These are phyloP conservation scores for Drosophila rubida DNA, from an alignment of 2,888 invertebrate species.

Conservation along the genomic window DNA sequence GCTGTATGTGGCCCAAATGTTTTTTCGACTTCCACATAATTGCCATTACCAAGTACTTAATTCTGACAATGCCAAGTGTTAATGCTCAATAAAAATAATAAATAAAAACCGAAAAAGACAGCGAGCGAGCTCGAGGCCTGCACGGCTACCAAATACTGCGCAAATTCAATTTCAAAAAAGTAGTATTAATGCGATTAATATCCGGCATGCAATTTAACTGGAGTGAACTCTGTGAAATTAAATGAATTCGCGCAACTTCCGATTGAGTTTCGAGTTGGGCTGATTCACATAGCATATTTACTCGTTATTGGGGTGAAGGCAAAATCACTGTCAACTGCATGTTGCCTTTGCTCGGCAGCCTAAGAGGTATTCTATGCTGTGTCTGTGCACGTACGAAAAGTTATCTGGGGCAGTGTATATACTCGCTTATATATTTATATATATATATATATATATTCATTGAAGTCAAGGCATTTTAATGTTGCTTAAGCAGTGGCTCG, in stretches of 20 bases:
- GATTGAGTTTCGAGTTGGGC: neutral
- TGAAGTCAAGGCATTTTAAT: neutral
- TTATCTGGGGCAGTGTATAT: neutral
- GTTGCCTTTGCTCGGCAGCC: neutral
- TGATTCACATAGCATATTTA: neutral
- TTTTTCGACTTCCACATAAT: conserved; percentile 66
- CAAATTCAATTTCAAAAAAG: too few relatives aligned
- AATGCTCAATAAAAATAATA: conserved; percentile 27
- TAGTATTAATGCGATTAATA: too few relatives aligned
- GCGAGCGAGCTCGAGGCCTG: too few relatives aligned
- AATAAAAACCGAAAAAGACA: neutral
- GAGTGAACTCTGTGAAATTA: too few relatives aligned
- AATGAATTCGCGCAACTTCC: neutral
- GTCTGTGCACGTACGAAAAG: neutral
- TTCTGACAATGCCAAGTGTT: conserved; percentile 55
- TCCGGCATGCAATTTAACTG: too few relatives aligned
- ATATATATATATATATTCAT: neutral
- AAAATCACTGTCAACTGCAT: neutral
- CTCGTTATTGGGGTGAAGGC: neutral
- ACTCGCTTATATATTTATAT: too few relatives aligned
- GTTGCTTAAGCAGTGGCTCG: neutral
- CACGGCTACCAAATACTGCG: neutral
- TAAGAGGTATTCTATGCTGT: neutral
- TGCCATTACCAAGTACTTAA: conserved; percentile 61
- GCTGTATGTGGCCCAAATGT: conserved; percentile 38